These are phyloP conservation scores for Oreochromis grahami DNA, from an alignment of 2,797 vertebrate species.

Conservation along the genomic window DNA sequence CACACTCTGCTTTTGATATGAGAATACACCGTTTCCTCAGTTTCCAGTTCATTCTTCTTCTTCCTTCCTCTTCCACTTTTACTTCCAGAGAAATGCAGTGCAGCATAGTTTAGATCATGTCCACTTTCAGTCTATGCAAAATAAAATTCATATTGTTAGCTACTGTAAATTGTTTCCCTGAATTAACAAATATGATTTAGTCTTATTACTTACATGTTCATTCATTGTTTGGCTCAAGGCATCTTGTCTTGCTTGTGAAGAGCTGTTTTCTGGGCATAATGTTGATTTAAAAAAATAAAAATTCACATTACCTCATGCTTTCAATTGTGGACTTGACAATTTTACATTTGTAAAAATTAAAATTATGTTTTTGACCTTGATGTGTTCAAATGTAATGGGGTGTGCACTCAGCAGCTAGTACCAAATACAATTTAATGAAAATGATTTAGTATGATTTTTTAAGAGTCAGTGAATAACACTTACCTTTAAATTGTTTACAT, in stretches of 20 bases:
- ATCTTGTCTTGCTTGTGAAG: background rate
- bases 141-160: accelerated
- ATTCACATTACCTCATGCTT: background rate
- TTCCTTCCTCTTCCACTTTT: background rate
- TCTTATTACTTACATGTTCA: background rate
- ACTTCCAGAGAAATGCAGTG: background rate
- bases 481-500: background rate
- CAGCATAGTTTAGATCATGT: background rate
- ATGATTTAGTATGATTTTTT: no score
- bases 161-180: accelerated
- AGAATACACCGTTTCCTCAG: background rate
- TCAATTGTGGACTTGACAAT: background rate
- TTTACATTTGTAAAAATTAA: background rate
- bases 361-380: no score
- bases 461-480: background rate
- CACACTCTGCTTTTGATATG: accelerated
- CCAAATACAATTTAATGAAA: background rate
- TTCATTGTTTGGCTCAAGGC: background rate
- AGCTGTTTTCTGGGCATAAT: background rate
- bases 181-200: accelerated
- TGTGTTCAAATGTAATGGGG: no score
- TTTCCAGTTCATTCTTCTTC: background rate
- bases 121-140: background rate
- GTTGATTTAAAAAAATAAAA: background rate
- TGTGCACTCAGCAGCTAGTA: no score